Evolutionary conservation across 2,113 vertebrate species (phyloP).

Genomic region (Trematomus loennbergii): DNA sequence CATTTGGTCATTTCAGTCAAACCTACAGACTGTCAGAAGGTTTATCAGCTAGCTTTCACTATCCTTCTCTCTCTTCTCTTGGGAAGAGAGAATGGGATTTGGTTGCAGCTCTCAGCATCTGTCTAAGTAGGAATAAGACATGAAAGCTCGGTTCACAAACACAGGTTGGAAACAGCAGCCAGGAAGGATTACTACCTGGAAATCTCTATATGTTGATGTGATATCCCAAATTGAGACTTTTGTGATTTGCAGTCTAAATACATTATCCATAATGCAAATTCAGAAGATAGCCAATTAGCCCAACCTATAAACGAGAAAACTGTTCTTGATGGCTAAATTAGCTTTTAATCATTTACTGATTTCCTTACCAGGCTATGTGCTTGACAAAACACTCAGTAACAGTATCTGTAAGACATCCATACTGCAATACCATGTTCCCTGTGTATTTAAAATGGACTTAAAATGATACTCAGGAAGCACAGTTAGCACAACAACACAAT

Average conservation of each 20-base stretch:
- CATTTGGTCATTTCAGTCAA: neutral
- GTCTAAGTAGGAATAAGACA: slow-evolving; percentile 35
- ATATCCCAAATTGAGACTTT: neutral
- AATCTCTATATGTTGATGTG: neutral
- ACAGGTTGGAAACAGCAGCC: neutral
- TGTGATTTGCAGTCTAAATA: neutral
- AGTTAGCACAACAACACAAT: too few species aligned
- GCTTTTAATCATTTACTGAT: slow-evolving; percentile 12
- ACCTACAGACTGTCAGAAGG: neutral
- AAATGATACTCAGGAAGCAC: too few species aligned
- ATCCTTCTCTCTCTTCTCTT: slow-evolving; percentile 22
- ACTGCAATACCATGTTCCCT: too few species aligned
- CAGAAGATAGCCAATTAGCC: neutral
- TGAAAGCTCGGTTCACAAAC: slow-evolving; percentile 31
- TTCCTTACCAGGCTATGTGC: too few species aligned
- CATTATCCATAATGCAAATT: neutral
- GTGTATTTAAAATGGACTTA: too few species aligned
- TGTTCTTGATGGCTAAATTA: neutral
- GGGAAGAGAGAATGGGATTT: slow-evolving; percentile 32
- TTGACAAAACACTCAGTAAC: too few species aligned
- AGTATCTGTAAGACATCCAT: too few species aligned
- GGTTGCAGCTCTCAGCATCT: slow-evolving; percentile 37
- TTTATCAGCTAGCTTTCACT: slow-evolving; percentile 10
- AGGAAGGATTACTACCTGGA: neutral
- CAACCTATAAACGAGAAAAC: neutral